Evolutionary conservation across 2,113 vertebrate species (phyloP).

Genomic region (Nyctereutes procyonoides): DNA sequence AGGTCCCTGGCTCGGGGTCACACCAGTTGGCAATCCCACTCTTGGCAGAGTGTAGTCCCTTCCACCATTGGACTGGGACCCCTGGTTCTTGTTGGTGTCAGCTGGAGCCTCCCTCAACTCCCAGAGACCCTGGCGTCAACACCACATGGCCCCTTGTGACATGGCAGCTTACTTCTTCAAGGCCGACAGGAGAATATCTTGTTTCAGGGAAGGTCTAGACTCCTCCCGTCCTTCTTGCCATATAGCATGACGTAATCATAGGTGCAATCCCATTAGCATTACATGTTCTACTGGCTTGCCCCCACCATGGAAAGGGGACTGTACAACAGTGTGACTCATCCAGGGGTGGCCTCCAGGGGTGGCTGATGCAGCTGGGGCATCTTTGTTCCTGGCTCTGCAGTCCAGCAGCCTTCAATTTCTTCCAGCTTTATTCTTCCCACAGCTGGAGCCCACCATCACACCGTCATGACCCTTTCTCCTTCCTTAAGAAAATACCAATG

Average conservation of each 20-base stretch:
- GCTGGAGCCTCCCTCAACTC: not conserved
- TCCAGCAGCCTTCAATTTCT: not conserved
- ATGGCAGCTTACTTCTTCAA: too few species aligned
- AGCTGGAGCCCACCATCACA: not conserved
- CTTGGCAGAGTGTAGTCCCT: not conserved
- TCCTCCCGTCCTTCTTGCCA: not conserved
- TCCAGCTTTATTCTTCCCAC: not conserved
- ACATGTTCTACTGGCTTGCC: not conserved
- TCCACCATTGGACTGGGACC: not conserved
- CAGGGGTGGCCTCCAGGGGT: not conserved
- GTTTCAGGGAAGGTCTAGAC: not conserved
- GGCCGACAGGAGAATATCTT: not conserved
- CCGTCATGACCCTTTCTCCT: not conserved
- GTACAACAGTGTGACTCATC: too few species aligned
- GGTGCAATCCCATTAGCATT: too few species aligned
- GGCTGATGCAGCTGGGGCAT: accelerated
- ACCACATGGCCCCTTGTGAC: too few species aligned
- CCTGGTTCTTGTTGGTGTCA: not conserved
- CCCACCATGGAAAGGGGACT: too few species aligned
- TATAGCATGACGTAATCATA: accelerated
- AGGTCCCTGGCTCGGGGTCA: not conserved
- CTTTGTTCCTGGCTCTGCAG: not conserved
- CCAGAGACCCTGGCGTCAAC: too few species aligned
- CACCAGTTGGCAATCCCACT: accelerated
- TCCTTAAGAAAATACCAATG: not conserved